Evolutionary conservation across 1,140 invertebrate genomes (phyloP).

Genomic region (Drosophila nigrodunni): DNA sequence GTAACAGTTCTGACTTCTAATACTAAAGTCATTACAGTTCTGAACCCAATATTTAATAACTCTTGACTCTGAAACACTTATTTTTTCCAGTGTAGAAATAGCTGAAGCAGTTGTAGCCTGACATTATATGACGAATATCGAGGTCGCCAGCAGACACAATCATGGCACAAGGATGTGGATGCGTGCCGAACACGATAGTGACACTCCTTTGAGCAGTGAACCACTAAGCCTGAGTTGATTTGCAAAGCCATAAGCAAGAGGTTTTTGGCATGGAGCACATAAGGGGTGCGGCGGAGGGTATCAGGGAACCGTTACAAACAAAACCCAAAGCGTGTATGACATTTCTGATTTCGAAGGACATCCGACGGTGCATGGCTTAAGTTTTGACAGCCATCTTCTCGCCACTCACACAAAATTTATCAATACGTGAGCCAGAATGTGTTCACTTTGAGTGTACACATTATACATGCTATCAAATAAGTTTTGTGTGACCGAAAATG

Average conservation of each 20-base stretch:
- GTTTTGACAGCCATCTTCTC: conserved; percentile 49
- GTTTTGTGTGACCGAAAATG: conserved; percentile 45
- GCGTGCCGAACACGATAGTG: conserved; percentile 54
- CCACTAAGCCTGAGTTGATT: conserved; percentile 70
- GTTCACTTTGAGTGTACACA: neutral
- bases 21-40: too few relatives aligned
- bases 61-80: too few relatives aligned
- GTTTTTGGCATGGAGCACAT: neutral
- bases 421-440: conserved; percentile 46
- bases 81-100: too few relatives aligned
- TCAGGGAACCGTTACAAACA: conserved; percentile 41
- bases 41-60: too few relatives aligned
- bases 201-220: conserved; percentile 72
- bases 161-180: conserved; percentile 29
- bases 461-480: conserved; percentile 20
- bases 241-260: conserved; percentile 58
- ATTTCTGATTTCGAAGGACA: conserved; percentile 75
- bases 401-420: conserved; percentile 59
- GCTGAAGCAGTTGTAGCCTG: neutral
- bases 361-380: conserved; percentile 34
- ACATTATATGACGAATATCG: conserved; percentile 33
- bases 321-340: conserved; percentile 51
- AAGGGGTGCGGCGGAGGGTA: neutral
- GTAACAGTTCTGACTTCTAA: too few relatives aligned
- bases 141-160: conserved; percentile 34